These are phyloP conservation scores for Gortyna flavago DNA, from an alignment of 2,888 invertebrate genomes.

Conservation along the genomic window DNA sequence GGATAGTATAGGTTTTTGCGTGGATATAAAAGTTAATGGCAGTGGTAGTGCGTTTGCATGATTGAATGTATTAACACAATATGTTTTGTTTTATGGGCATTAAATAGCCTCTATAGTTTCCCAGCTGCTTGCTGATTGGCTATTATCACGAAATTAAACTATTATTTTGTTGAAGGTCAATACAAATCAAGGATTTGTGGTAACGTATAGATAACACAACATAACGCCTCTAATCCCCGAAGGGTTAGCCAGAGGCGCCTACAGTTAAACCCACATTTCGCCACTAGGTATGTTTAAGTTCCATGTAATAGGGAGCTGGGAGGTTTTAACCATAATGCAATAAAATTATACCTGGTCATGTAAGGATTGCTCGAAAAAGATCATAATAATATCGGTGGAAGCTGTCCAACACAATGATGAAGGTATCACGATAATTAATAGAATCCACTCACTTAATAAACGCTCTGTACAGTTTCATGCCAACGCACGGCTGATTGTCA, in stretches of 20 bases:
- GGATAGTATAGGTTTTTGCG: background rate
- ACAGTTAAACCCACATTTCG: background rate
- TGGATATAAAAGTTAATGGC: background rate
- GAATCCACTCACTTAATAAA: conserved; percentile 93
- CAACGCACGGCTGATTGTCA: background rate
- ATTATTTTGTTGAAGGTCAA: background rate
- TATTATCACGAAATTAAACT: background rate
- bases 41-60: background rate
- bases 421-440: background rate
- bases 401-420: too few relatives aligned
- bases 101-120: background rate
- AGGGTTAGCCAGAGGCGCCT: background rate
- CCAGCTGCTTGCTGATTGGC: background rate
- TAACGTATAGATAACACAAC: background rate
- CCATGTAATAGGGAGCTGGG: too few relatives aligned
- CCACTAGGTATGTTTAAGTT: background rate
- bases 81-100: background rate
- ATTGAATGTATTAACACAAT: background rate
- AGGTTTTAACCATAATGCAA: too few relatives aligned
- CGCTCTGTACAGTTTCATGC: conserved; percentile 85
- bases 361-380: background rate
- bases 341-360: background rate
- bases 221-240: background rate
- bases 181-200: background rate
- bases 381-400: too few relatives aligned